Conservation (phyloP, 1,140 invertebrate genomes). For the Phortica variegata region DNA sequence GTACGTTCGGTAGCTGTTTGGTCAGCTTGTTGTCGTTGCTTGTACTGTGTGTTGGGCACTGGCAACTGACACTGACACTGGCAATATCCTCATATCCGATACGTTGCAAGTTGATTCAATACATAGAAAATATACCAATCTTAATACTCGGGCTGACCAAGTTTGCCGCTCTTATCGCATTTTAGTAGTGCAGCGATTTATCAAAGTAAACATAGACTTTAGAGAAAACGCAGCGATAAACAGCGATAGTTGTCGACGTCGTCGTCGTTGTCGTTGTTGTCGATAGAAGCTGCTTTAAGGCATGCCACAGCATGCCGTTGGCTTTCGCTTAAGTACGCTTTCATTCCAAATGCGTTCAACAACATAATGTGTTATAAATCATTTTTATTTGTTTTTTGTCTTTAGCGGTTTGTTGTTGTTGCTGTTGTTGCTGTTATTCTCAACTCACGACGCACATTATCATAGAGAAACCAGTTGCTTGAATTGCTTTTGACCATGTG, state of each 20-base stretch:
- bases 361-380: constrained; percentile 52
- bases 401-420: constrained; percentile 10
- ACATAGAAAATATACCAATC: no score
- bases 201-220: constrained; percentile 58
- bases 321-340: no score
- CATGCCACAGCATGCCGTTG: no score
- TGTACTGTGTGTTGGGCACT: neutral
- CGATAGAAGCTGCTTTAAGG: constrained; percentile 36
- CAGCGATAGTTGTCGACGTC: constrained; percentile 37
- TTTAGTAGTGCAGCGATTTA: constrained; percentile 58
- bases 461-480: no score
- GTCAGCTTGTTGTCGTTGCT: no score
- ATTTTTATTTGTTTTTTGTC: constrained; percentile 50
- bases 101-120: no score
- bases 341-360: no score
- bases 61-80: constrained; percentile 23
- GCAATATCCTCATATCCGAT: constrained; percentile 29
- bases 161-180: constrained; percentile 57
- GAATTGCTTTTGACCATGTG: no score
- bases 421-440: no score
- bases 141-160: no score
- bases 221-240: neutral
- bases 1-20: no score
- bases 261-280: constrained; percentile 16
- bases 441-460: no score